phyloP scores from a whole-genome alignment of 2,888 invertebrate species.

The Pterostichus madidus region DNA sequence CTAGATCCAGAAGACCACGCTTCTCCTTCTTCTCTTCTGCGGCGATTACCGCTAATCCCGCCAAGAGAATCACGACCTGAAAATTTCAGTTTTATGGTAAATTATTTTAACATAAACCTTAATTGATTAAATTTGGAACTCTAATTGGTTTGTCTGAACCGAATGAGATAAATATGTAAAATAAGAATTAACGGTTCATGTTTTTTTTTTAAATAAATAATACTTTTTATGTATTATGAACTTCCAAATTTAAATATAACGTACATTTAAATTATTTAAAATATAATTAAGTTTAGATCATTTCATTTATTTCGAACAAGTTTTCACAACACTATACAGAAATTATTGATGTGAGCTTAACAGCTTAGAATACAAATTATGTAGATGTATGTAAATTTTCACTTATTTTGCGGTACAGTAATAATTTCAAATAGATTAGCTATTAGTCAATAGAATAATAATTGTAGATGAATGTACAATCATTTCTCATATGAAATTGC shows the following conservation, averaged over 20 bases:
- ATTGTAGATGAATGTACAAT: background rate
- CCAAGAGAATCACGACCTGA: slow-evolving; percentile 51
- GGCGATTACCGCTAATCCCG: slow-evolving; percentile 56
- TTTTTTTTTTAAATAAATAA: too few species aligned
- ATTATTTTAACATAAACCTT: background rate
- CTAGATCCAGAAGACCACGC: slow-evolving; percentile 71
- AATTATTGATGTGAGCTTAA: background rate
- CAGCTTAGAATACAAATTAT: background rate
- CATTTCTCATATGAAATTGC: too few species aligned
- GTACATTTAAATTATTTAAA: too few species aligned
- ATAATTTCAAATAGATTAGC: background rate
- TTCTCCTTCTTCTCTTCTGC: slow-evolving; percentile 70
- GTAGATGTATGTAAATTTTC: background rate
- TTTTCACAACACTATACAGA: too few species aligned
- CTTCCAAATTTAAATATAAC: too few species aligned
- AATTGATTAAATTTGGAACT: too few species aligned
- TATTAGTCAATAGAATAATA: background rate
- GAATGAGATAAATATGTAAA: background rate
- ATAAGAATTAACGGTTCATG: background rate
- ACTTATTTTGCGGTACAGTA: background rate
- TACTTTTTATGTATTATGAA: too few species aligned
- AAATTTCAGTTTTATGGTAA: slow-evolving; percentile 9
- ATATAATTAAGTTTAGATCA: too few species aligned
- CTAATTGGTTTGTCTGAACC: too few species aligned
- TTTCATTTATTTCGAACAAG: too few species aligned